Conservation (phyloP, 2,797 vertebrate genomes). For the Centropyge bicolor region DNA sequence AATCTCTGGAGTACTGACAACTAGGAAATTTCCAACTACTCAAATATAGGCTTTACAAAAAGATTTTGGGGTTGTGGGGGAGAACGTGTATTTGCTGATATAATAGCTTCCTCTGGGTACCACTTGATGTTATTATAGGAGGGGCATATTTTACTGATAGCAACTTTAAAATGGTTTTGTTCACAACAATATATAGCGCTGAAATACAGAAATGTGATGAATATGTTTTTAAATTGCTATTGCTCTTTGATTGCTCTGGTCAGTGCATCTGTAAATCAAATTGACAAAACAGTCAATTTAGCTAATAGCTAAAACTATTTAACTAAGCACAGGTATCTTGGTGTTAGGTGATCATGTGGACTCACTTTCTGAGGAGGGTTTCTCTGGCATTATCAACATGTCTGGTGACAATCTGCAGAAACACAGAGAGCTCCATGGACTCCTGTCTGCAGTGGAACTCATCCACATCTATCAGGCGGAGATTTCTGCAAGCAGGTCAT, state of each 20-base stretch:
- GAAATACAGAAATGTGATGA: not conserved
- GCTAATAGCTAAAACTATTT: not conserved
- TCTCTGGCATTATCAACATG: conserved; percentile 86
- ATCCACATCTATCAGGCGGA: conserved; percentile 87
- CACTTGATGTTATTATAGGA: not conserved
- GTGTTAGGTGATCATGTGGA: not conserved
- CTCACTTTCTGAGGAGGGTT: conserved; percentile 87
- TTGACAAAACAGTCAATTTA: not conserved
- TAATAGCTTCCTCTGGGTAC: not conserved
- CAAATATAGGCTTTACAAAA: not conserved
- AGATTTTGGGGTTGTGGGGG: not conserved
- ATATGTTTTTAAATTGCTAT: not conserved
- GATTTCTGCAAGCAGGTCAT: conserved; percentile 79
- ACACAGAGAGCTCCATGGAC: conserved; percentile 87
- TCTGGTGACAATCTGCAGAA: conserved; percentile 83
- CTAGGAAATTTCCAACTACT: not conserved
- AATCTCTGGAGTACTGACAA: not conserved
- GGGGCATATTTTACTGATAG: no score
- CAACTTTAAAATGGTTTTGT: not conserved
- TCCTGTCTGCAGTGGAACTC: conserved; percentile 85
- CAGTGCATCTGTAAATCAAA: not conserved
- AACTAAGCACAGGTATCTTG: not conserved
- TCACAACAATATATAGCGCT: not conserved
- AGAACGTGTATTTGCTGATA: conserved; percentile 2
- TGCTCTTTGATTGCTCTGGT: not conserved